Conservation (phyloP, 2,888 invertebrate genomes). For the Lomographa bimaculata region DNA sequence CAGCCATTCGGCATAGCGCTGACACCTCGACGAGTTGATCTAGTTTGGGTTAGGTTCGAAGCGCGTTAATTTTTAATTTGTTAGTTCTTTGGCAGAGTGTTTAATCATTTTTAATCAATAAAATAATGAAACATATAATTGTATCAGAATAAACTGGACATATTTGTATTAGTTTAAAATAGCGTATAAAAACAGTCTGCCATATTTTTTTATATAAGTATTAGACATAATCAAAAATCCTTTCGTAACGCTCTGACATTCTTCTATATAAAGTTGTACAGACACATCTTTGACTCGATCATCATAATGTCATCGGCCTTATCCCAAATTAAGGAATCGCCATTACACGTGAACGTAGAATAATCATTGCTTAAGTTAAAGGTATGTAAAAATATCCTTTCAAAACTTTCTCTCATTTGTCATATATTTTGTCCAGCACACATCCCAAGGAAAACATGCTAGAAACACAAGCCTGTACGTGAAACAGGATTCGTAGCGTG, state of each 20-base stretch:
- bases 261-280: background rate
- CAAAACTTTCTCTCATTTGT: too few species aligned
- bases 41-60: conserved; percentile 78
- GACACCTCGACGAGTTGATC: conserved; percentile 94
- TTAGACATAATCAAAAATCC: conserved; percentile 16
- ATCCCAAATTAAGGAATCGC: too few species aligned
- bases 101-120: conserved; percentile 20
- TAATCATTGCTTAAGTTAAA: too few species aligned
- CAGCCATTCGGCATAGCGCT: conserved; percentile 92
- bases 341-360: too few species aligned
- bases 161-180: too few species aligned
- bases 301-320: too few species aligned
- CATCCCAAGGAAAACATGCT: conserved; percentile 64
- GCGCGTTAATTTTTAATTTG: conserved; percentile 76
- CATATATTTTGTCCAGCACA: conserved; percentile 68
- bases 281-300: too few species aligned
- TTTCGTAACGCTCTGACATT: conserved; percentile 4
- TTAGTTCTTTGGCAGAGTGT: conserved; percentile 67
- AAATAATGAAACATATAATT: too few species aligned
- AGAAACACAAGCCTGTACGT: conserved; percentile 50
- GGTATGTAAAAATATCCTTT: too few species aligned
- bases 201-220: conserved; percentile 14
- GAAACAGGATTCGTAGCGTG: conserved; percentile 66
- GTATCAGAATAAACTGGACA: too few species aligned
- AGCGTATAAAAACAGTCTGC: conserved; percentile 16